These are phyloP conservation scores for Stegodyphus dumicola DNA, from an alignment of 1,140 invertebrate species.

Conservation along the genomic window DNA sequence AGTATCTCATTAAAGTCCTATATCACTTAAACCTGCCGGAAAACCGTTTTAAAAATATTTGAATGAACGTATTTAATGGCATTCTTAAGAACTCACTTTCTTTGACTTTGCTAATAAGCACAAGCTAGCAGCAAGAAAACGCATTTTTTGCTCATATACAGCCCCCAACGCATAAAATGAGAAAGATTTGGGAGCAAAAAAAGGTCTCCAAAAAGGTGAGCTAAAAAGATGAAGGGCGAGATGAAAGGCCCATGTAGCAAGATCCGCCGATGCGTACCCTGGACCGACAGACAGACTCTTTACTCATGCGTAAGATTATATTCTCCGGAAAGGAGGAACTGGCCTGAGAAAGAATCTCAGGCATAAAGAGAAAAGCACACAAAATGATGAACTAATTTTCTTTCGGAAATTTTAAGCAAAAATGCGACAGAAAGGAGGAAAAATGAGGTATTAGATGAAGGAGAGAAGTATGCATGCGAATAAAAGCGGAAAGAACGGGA, in stretches of 20 bases:
- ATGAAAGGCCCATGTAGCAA: constrained; percentile 25
- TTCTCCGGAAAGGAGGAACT: background rate
- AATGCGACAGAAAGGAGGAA: constrained; percentile 1
- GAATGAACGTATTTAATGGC: too few species aligned
- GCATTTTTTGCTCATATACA: too few species aligned
- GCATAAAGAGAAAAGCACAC: background rate
- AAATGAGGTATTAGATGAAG: background rate
- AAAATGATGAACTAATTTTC: constrained; percentile 46
- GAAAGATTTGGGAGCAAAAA: background rate
- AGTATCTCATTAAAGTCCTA: too few species aligned
- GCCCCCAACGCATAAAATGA: too few species aligned
- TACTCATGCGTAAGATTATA: constrained; percentile 24
- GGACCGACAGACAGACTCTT: constrained; percentile 21
- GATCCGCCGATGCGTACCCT: constrained; percentile 25
- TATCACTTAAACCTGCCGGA: too few species aligned
- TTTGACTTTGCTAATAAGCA: too few species aligned
- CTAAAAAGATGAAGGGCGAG: constrained; percentile 21
- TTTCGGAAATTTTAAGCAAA: constrained; percentile 10
- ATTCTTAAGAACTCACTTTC: too few species aligned
- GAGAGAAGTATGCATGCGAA: too few species aligned
- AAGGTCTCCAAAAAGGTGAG: background rate
- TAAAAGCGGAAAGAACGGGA: too few species aligned
- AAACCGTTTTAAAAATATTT: too few species aligned
- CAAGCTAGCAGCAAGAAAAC: too few species aligned
- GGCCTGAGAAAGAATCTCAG: background rate